A percentile compares a stretch with the other conserved stretches of the same genome.
These are phyloP conservation scores for Cyaniris semiargus DNA, from an alignment of 2,888 invertebrate species.

Conservation along the genomic window DNA sequence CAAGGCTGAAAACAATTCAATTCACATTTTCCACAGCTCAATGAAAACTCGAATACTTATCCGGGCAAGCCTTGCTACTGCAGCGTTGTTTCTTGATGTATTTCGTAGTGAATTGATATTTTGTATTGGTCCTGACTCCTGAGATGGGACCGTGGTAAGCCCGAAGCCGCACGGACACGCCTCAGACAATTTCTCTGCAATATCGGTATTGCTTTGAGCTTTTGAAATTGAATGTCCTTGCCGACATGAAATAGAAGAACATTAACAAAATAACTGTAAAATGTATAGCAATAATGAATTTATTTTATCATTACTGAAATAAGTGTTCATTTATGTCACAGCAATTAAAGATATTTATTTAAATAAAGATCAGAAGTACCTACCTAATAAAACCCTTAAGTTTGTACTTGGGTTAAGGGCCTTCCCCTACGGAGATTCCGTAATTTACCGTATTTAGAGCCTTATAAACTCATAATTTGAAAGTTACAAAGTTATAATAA, in stretches of 20 bases:
- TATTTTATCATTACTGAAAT: too few relatives aligned
- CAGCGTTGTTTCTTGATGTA: constrained; percentile 8
- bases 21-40: neutral
- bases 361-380: too few relatives aligned
- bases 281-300: too few relatives aligned
- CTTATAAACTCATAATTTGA: too few relatives aligned
- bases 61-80: neutral
- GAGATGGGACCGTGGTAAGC: constrained; percentile 36
- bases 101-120: constrained; percentile 15
- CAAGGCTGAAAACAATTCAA: neutral
- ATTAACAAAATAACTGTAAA: neutral
- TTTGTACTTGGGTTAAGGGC: too few relatives aligned
- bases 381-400: too few relatives aligned
- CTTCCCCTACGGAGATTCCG: too few relatives aligned
- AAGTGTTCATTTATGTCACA: too few relatives aligned
- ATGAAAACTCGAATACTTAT: neutral
- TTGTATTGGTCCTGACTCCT: constrained; percentile 13
- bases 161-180: constrained; percentile 49
- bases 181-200: constrained; percentile 52
- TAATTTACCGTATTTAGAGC: too few relatives aligned
- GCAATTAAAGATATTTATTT: too few relatives aligned
- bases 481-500: too few relatives aligned
- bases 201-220: neutral
- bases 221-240: constrained; percentile 13
- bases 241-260: neutral